Evolutionary conservation across 2,888 invertebrate species (phyloP).

Genomic region (Drosophila multiciliata): DNA sequence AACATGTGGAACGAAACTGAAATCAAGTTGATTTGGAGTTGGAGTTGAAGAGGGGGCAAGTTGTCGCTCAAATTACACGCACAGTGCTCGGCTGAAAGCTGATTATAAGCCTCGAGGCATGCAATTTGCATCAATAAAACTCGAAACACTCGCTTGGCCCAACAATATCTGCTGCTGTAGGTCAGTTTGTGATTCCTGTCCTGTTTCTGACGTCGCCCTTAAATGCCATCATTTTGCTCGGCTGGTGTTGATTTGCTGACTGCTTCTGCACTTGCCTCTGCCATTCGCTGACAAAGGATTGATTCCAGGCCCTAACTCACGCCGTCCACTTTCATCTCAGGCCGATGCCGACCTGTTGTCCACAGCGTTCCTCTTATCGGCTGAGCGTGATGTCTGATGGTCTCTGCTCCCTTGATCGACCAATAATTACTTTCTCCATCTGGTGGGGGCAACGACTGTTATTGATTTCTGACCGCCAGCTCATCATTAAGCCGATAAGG

Average conservation of each 20-base stretch:
- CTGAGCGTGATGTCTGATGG: conserved; percentile 47
- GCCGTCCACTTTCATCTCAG: conserved; percentile 65
- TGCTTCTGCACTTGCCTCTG: conserved; percentile 68
- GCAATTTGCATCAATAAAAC: conserved; percentile 80
- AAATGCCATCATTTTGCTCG: conserved; percentile 53
- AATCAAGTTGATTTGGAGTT: conserved; percentile 4
- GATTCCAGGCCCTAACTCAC: conserved; percentile 50
- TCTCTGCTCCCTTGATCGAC: conserved; percentile 56
- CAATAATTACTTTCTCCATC: conserved; percentile 76
- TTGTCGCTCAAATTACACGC: conserved; percentile 79
- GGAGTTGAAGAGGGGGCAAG: conserved; percentile 27
- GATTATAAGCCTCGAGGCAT: conserved; percentile 73
- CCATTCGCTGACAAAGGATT: conserved; percentile 45
- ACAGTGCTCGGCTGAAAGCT: conserved; percentile 61
- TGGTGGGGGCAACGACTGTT: conserved; percentile 60
- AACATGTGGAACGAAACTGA: conserved; percentile 19
- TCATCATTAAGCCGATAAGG: conserved; percentile 73
- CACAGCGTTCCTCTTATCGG: conserved; percentile 55
- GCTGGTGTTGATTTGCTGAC: conserved; percentile 73
- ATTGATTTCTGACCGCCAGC: conserved; percentile 74
- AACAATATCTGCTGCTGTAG: conserved; percentile 66
- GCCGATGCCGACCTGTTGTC: conserved; percentile 49
- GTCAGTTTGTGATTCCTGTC: conserved; percentile 62
- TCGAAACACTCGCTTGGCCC: conserved; percentile 46
- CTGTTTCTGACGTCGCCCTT: conserved; percentile 36